Conservation (phyloP, 37 sponge, comb jelly and placozoan species). For the Axinella damicornis region DNA sequence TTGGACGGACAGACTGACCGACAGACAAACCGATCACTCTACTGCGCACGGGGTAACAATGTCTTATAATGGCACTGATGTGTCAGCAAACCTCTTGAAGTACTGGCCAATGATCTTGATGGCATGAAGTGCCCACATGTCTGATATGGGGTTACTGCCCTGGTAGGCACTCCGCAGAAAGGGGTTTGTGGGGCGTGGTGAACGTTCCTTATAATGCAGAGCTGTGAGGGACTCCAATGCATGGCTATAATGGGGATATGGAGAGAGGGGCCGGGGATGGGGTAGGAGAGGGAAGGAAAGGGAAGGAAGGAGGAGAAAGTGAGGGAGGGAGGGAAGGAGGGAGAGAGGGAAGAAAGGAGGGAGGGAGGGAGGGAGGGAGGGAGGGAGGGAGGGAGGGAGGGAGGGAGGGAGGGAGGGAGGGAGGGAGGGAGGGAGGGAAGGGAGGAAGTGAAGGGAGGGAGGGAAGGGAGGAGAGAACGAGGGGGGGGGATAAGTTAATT, state of each 20-base stretch:
- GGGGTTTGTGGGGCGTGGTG: conserved; percentile 78
- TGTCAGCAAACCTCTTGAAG: conserved; percentile 86
- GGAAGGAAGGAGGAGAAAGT: no score
- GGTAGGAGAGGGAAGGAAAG: no score
- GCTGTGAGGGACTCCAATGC: conserved; percentile 92
- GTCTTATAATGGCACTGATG: no score
- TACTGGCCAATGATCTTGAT: conserved; percentile 72
- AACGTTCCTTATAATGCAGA: conserved; percentile 77
- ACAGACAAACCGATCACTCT: no score
- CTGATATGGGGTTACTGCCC: conserved; percentile 93
- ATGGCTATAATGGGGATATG: no score
- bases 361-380: no score
- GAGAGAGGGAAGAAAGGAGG: no score
- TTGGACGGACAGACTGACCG: no score
- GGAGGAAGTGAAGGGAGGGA: not conserved
- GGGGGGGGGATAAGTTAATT: no score
- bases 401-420: not conserved
- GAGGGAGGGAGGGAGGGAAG: not conserved
- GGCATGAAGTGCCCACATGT: conserved; percentile 87
- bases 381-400: not conserved
- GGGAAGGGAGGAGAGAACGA: not conserved
- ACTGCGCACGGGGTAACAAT: no score
- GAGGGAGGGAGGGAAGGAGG: no score
- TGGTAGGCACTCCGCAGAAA: conserved; percentile 83
- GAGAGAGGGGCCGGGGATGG: no score